phyloP scores from a whole-genome alignment of 53 echinoderm and acorn worm species.

The Luidia sarsii region DNA sequence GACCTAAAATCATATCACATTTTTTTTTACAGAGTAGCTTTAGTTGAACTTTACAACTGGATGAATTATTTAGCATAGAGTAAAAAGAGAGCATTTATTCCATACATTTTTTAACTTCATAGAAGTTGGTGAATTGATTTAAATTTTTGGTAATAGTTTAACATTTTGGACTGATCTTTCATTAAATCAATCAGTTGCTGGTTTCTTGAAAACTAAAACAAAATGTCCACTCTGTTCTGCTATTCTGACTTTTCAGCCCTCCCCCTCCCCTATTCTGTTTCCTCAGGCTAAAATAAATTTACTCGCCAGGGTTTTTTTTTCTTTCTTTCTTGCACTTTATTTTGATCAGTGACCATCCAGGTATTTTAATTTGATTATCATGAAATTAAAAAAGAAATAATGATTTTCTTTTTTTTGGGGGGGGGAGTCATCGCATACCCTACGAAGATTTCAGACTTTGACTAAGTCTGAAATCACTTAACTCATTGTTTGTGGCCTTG shows the following conservation, averaged over 20 bases:
- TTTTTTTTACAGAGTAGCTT: constrained; percentile 3
- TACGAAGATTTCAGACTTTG: not conserved
- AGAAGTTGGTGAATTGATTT: constrained; percentile 14
- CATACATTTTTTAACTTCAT: constrained; percentile 19
- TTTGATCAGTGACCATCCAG: constrained; percentile 46
- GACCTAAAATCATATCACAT: not conserved
- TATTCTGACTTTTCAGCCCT: too few species aligned
- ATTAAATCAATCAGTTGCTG: constrained; percentile 44
- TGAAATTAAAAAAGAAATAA: constrained; percentile 11
- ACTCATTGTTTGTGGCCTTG: constrained; percentile 21
- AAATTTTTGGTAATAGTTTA: constrained; percentile 2
- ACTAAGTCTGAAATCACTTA: not conserved
- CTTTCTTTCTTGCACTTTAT: constrained; percentile 30
- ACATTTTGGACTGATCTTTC: constrained; percentile 13
- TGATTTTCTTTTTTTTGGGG: not conserved
- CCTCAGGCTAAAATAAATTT: too few species aligned
- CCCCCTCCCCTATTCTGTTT: too few species aligned
- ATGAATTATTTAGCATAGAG: constrained; percentile 3
- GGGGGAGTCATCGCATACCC: too few species aligned
- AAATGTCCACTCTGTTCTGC: too few species aligned
- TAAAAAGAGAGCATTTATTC: too few species aligned
- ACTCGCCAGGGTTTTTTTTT: too few species aligned
- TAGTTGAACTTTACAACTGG: not conserved
- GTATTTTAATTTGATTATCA: constrained; percentile 28
- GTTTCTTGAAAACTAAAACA: constrained; percentile 13